A percentile compares a stretch with the other conserved stretches of the same genome.
phyloP scores from a whole-genome alignment of 2,888 invertebrate genomes.

The Aromia moschata region DNA sequence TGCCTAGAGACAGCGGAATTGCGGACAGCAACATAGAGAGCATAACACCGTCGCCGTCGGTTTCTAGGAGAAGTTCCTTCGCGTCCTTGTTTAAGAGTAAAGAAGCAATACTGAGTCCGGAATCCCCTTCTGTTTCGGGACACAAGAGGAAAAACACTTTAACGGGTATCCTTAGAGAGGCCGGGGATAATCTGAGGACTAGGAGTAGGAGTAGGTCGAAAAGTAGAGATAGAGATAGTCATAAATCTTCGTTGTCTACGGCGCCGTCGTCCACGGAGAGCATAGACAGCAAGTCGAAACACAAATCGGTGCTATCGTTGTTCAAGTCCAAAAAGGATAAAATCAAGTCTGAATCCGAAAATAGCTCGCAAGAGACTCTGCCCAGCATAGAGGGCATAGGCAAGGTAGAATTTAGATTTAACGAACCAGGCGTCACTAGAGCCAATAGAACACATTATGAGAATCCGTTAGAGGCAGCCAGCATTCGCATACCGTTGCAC shows the following conservation, averaged over 20 bases:
- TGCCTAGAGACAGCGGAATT: slow-evolving; percentile 50
- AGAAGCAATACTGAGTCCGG: slow-evolving; percentile 72
- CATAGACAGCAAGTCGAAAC: slow-evolving; percentile 64
- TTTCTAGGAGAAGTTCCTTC: slow-evolving; percentile 83
- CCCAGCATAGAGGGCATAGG: slow-evolving; percentile 62
- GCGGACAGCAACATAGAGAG: slow-evolving; percentile 45
- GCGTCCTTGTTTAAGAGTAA: slow-evolving; percentile 82
- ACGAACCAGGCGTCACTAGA: slow-evolving; percentile 36
- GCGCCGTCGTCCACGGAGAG: slow-evolving; percentile 66
- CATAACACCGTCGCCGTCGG: slow-evolving; percentile 74
- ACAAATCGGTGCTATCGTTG: slow-evolving; percentile 74
- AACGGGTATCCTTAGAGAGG: slow-evolving; percentile 58
- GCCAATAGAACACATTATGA: slow-evolving; percentile 68
- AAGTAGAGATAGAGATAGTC: slow-evolving; percentile 68
- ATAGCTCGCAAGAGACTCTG: slow-evolving; percentile 48
- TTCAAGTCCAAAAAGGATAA: slow-evolving; percentile 70
- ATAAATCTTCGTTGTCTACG: slow-evolving; percentile 59
- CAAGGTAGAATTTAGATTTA: slow-evolving; percentile 60
- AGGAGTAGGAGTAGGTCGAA: slow-evolving; percentile 67
- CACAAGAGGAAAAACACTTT: slow-evolving; percentile 55
- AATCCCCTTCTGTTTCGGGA: slow-evolving; percentile 66
- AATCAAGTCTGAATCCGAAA: slow-evolving; percentile 46
- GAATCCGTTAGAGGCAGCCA: slow-evolving; percentile 69
- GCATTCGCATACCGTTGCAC: slow-evolving; percentile 77
- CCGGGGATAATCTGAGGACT: slow-evolving; percentile 57